These are phyloP conservation scores for Synergus japonicus DNA, from an alignment of 2,888 invertebrate species.

Conservation along the genomic window DNA sequence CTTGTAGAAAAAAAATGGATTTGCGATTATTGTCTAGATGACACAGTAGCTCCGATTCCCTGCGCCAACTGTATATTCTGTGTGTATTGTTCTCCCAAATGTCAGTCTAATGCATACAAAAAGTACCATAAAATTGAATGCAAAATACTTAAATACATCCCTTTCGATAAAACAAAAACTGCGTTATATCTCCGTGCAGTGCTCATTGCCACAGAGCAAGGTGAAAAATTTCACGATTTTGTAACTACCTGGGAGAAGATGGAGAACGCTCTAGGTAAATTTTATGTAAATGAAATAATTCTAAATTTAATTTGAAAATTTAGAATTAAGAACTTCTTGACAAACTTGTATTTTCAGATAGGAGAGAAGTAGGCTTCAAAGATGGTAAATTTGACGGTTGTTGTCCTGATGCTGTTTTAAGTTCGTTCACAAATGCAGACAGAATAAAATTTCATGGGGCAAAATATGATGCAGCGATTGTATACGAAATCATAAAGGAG, in stretches of 20 bases:
- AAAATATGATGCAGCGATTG: background rate
- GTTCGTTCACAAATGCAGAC: slow-evolving; percentile 10
- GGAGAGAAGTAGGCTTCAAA: slow-evolving; percentile 7
- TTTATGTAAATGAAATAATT: too few relatives aligned
- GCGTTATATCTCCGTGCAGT: background rate
- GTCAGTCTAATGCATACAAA: background rate
- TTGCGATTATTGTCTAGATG: background rate
- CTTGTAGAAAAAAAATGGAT: background rate
- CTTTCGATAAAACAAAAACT: background rate
- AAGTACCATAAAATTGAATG: background rate
- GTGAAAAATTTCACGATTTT: background rate
- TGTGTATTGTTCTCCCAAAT: background rate
- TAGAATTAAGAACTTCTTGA: too few relatives aligned
- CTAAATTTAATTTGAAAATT: too few relatives aligned
- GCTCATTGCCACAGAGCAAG: background rate
- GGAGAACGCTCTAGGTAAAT: background rate
- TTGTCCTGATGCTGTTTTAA: slow-evolving; percentile 34
- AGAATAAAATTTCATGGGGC: background rate
- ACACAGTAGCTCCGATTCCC: background rate
- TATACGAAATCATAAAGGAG: background rate
- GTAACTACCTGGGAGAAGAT: slow-evolving; percentile 9
- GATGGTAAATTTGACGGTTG: slow-evolving; percentile 28
- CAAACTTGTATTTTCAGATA: slow-evolving; percentile 28
- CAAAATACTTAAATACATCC: background rate
- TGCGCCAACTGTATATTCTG: background rate